Evolutionary conservation across 2,888 invertebrate genomes (phyloP).

Genomic region (Idaea aversata): DNA sequence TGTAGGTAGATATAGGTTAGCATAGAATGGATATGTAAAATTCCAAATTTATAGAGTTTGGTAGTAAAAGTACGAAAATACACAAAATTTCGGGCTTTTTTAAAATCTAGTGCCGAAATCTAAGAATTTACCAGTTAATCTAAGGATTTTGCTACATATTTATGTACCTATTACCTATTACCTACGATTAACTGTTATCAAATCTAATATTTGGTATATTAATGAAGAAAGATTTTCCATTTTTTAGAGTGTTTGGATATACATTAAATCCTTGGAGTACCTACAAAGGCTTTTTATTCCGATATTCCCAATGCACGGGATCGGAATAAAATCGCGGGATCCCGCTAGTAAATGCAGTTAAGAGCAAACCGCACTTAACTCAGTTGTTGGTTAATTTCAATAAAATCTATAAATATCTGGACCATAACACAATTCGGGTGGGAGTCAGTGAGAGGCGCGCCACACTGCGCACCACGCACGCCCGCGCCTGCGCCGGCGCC

Average conservation of each 20-base stretch:
- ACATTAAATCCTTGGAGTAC: too few relatives aligned
- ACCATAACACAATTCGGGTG: constrained; percentile 45
- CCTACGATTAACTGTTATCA: too few relatives aligned
- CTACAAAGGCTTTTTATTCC: too few relatives aligned
- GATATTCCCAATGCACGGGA: too few relatives aligned
- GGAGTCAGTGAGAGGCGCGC: constrained; percentile 57
- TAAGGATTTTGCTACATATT: too few relatives aligned
- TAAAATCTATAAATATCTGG: constrained; percentile 62
- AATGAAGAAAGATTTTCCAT: too few relatives aligned
- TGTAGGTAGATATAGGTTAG: neutral
- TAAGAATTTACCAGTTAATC: too few relatives aligned
- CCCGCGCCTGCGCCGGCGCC: constrained; percentile 17
- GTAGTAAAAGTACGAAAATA: neutral
- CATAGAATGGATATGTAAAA: neutral
- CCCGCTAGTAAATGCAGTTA: neutral
- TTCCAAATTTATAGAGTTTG: neutral
- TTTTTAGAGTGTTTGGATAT: too few relatives aligned
- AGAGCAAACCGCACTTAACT: neutral
- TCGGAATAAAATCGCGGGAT: too few relatives aligned
- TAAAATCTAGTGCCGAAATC: too few relatives aligned
- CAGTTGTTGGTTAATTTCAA: constrained; percentile 28
- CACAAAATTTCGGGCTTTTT: neutral
- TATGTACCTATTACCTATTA: too few relatives aligned
- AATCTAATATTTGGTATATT: too few relatives aligned
- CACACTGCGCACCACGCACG: constrained; percentile 43